Evolutionary conservation across 1,140 invertebrate species (phyloP).

Genomic region (Neotoxoptera formosana): DNA sequence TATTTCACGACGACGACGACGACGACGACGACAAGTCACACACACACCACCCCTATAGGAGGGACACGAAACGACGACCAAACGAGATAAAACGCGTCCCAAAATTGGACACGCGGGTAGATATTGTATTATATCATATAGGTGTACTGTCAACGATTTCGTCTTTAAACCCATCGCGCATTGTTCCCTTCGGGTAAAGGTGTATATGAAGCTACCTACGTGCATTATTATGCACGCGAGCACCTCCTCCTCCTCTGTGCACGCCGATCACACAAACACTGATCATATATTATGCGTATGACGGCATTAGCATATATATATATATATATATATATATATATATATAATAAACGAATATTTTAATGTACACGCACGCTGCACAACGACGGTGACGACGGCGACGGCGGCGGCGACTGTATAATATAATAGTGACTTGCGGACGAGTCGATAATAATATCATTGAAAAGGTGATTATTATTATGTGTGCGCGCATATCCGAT

Average conservation of each 20-base stretch:
- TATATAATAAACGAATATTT: too few species aligned
- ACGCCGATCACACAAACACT: background rate
- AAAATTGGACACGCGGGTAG: constrained; percentile 26
- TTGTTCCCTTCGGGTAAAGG: background rate
- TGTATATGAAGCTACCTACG: background rate
- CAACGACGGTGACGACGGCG: background rate
- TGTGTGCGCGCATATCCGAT: background rate
- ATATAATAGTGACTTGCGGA: background rate
- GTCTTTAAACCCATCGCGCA: background rate
- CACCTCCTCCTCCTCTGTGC: background rate
- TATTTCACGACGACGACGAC: background rate
- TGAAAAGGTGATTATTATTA: constrained; percentile 17
- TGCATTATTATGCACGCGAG: background rate
- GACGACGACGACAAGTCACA: background rate
- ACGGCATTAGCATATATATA: background rate
- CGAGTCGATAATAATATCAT: constrained; percentile 30
- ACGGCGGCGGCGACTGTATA: background rate
- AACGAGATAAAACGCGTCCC: background rate
- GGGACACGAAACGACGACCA: background rate
- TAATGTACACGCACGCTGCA: background rate
- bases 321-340: background rate
- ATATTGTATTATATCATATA: background rate
- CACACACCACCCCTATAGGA: background rate
- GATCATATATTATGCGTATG: background rate
- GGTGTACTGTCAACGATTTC: background rate